Evolutionary conservation across 2,797 vertebrate genomes (phyloP), one percentile per base, ranked within the genome.

Genomic region (Vireo griseus): DNA sequence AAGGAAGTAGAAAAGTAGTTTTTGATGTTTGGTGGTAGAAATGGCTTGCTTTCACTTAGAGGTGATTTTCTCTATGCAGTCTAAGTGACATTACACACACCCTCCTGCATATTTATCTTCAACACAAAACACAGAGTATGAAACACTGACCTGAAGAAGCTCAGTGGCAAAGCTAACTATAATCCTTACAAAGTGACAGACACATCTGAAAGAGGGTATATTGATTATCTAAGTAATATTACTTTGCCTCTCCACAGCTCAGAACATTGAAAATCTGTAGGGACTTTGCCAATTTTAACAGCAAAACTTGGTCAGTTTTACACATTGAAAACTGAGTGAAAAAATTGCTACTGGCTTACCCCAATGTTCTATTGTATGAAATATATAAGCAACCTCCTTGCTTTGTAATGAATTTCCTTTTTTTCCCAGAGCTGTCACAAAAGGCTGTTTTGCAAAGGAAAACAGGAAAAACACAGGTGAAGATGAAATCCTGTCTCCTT

Each of bases 1-100:
- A 93, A 94, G 62, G 26, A 73, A 94, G 66, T 42, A 19, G 48
- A 84, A 89, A 86, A 79, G 21, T n/a, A 91, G 65, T 62, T 92
- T 78, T 68, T 37, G 1, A 31, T 63, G 26, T 61, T 48, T 4
- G 2, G 7, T 40, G 13, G 21, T 25, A 66, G 35, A 72, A 4
- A 26, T 25, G 10, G 37, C 40, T 93, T 72, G 68, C 26, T 58
- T 88, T 85, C 76, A 88, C 66, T 77, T 47, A 52, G 44, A 72
- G 59, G 24, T 18, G 37, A 42, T 77, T 86, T 74, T 35, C 50
- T 86, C 26, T 45, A 37, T 48, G 47, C 14, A 8, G 73, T 58
- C 31, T 7, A 26, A 55, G 31, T 31, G 85, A 57, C 0, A 2
- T 65, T 47, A 61, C 33, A 14, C 21, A 52, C 13, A 67, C 16